Evolutionary conservation across 2,888 invertebrate species (phyloP), one percentile per base, ranked within the genome.

Genomic region (Orthonevra nobilis): DNA sequence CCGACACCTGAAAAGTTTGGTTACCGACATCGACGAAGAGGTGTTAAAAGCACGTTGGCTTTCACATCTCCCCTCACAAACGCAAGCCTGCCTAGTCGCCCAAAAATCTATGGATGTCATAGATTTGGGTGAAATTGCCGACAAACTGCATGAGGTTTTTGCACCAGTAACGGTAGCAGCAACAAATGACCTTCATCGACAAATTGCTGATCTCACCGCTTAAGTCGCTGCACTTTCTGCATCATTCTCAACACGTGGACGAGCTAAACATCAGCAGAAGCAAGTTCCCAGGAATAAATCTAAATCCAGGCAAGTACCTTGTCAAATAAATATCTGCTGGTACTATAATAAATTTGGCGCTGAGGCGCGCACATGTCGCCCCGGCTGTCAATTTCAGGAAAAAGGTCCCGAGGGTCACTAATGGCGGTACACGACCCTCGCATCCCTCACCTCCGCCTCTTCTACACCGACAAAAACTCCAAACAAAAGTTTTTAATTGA

Each of bases 1-100:
- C 15, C 54, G 56, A n/a, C 64, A 73, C 20, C 14, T 64, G 7
- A 72, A 26, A 19, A 15, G 50, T 12, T 44, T 70, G 15, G 61
- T 61, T 12, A 9, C 15, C 1, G 26, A 36, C 14, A 19, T 72
- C 7, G 36, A 32, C n/a, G n/a, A n/a, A n/a, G n/a, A n/a, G n/a
- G n/a, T n/a, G n/a, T n/a, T n/a, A n/a, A n/a, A n/a, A n/a, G n/a
- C n/a, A n/a, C n/a, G n/a, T n/a, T n/a, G n/a, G n/a, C n/a, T n/a
- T n/a, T n/a, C n/a, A n/a, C n/a, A n/a, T n/a, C n/a, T n/a, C n/a
- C n/a, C n/a, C n/a, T n/a, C n/a, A n/a, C n/a, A n/a, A n/a, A n/a
- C n/a, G n/a, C n/a, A n/a, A n/a, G n/a, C n/a, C n/a, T n/a, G n/a
- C n/a, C n/a, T n/a, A n/a, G n/a, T n/a, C n/a, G 36, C 36, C 4